Evolutionary conservation across 2,888 invertebrate genomes (phyloP).

Genomic region (Piscicola geometra): DNA sequence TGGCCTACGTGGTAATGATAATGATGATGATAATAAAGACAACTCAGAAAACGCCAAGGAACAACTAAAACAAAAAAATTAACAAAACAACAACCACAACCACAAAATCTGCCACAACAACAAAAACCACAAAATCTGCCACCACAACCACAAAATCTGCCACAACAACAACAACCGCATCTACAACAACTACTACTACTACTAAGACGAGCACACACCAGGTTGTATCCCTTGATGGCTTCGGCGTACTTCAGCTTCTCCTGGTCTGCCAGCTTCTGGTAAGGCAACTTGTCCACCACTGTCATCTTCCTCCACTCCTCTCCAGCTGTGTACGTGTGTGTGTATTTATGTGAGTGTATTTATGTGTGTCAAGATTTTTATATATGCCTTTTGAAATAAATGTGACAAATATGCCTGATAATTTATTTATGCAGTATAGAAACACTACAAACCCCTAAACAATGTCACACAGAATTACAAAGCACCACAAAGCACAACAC

Average conservation of each 20-base stretch:
- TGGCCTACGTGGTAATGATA: not conserved
- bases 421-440: too few species aligned
- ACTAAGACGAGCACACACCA: conserved; percentile 20
- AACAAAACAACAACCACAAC: not conserved
- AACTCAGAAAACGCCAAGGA: not conserved
- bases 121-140: not conserved
- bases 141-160: not conserved
- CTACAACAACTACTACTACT: not conserved
- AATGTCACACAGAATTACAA: not conserved
- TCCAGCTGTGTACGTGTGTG: conserved; percentile 46
- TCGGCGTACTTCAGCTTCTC: conserved; percentile 51
- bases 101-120: not conserved
- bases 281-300: conserved; percentile 47
- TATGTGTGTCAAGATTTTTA: too few species aligned
- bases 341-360: not conserved
- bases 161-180: not conserved
- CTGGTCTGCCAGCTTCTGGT: conserved; percentile 47
- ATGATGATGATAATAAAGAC: not conserved
- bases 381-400: too few species aligned
- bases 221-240: conserved; percentile 48
- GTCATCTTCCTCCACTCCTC: conserved; percentile 50
- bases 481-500: too few species aligned
- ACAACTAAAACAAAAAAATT: not conserved
- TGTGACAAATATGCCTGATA: too few species aligned
- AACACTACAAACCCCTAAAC: too few species aligned